These are phyloP conservation scores for Denticeps clupeoides DNA, from an alignment of 2,797 vertebrate genomes.

Conservation along the genomic window DNA sequence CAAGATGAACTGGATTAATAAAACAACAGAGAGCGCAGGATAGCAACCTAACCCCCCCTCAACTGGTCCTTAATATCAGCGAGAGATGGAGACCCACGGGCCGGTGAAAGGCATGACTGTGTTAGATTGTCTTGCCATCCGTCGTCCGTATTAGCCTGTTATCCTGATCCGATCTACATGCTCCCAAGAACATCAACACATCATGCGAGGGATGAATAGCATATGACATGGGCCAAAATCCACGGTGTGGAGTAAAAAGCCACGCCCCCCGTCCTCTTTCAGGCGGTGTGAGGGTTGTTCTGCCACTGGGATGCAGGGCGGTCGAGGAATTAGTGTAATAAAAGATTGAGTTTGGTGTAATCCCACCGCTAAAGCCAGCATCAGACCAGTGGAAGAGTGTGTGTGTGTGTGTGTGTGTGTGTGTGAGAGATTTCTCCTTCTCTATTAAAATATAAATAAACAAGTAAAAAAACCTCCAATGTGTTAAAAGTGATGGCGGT, in stretches of 20 bases:
- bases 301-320: slow-evolving; percentile 7
- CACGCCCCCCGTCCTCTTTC: neutral
- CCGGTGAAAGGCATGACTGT: slow-evolving; percentile 18
- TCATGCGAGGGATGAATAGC: no score
- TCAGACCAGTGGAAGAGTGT: slow-evolving; percentile 53
- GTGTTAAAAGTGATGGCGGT: slow-evolving; percentile 62
- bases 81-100: slow-evolving; percentile 44
- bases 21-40: slow-evolving; percentile 48
- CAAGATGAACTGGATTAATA: slow-evolving; percentile 58
- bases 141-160: neutral
- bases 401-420: slow-evolving; percentile 43
- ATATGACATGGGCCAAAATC: no score
- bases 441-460: no score
- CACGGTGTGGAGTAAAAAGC: no score
- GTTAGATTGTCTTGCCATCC: neutral
- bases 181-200: no score
- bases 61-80: slow-evolving; percentile 40
- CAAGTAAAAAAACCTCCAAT: no score
- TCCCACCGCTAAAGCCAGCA: slow-evolving; percentile 64
- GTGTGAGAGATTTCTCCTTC: slow-evolving; percentile 33
- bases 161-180: no score
- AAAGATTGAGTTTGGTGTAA: slow-evolving; percentile 53
- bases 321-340: no score
- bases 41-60: slow-evolving; percentile 33
- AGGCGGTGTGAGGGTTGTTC: neutral